Conservation (phyloP, 1,140 invertebrate genomes). For the Vollenhovia emeryi region DNA sequence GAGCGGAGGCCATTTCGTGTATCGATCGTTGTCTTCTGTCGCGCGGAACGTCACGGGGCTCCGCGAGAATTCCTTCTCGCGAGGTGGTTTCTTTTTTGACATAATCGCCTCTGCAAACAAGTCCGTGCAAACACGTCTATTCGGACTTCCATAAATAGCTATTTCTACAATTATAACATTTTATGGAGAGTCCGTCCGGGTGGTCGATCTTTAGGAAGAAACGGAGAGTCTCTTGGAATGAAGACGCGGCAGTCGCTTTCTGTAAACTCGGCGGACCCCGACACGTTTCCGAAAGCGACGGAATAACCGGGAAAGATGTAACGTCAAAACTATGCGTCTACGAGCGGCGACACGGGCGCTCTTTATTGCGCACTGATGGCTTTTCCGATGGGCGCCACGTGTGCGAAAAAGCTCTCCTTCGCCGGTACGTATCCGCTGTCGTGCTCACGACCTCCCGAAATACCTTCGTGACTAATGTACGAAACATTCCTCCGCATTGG, state of each 20-base stretch:
- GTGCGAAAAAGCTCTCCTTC: constrained; percentile 62
- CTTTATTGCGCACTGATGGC: constrained; percentile 66
- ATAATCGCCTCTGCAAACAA: not conserved
- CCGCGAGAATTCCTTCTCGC: not conserved
- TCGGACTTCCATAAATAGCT: not conserved
- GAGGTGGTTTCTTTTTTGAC: not conserved
- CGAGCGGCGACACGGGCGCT: constrained; percentile 12
- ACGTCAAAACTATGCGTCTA: constrained; percentile 54
- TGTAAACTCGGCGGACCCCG: not conserved
- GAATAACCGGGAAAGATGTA: constrained; percentile 49
- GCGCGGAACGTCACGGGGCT: not conserved
- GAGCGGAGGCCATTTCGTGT: constrained; percentile 32
- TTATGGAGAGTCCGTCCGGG: not conserved
- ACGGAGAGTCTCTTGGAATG: not conserved
- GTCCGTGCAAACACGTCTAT: not conserved
- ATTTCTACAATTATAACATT: not conserved
- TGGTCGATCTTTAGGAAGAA: not conserved
- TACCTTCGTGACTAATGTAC: constrained; percentile 60
- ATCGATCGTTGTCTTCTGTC: constrained; percentile 44
- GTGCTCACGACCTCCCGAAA: constrained; percentile 47
- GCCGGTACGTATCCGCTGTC: constrained; percentile 12
- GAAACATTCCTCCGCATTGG: constrained; percentile 41
- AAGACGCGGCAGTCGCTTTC: not conserved
- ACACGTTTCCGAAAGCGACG: constrained; percentile 16
- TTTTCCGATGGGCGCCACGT: constrained; percentile 71